Percentiles rank a stretch among this genome's conserved stretches.
Conservation (phyloP, 92 coral and sea anemone genomes). For the Hydrozoanthus gracilis region DNA sequence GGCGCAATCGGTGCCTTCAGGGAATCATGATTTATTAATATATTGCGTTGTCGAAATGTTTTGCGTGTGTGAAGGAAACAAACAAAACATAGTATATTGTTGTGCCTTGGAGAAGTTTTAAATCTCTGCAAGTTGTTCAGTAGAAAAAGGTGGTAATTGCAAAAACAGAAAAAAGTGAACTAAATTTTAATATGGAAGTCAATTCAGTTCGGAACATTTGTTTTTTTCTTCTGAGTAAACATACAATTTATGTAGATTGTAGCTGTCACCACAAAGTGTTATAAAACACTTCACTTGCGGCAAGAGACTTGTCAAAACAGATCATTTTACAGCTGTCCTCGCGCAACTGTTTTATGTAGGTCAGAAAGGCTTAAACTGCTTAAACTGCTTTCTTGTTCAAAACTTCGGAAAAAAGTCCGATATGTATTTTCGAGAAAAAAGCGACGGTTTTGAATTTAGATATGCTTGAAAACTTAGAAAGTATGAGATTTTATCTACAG, state of each 20-base stretch:
- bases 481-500: too few species aligned
- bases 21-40: slow-evolving; percentile 25
- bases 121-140: background rate
- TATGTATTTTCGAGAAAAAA: too few species aligned
- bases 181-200: background rate
- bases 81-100: background rate
- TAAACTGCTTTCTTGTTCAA: too few species aligned
- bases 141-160: background rate
- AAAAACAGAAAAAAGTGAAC: slow-evolving; percentile 1
- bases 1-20: slow-evolving; percentile 19
- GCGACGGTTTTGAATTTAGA: too few species aligned
- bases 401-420: too few species aligned
- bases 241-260: slow-evolving; percentile 27
- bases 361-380: too few species aligned
- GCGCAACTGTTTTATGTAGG: background rate
- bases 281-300: background rate
- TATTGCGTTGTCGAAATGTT: slow-evolving; percentile 34
- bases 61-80: background rate
- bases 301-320: slow-evolving; percentile 6
- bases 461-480: too few species aligned
- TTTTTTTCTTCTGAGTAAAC: slow-evolving; percentile 4
- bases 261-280: background rate
- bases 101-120: background rate
- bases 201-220: background rate
- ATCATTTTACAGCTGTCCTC: background rate